Base-by-base conservation (phyloP, 2,113 vertebrate species). In the Centropus bengalensis region DNA sequence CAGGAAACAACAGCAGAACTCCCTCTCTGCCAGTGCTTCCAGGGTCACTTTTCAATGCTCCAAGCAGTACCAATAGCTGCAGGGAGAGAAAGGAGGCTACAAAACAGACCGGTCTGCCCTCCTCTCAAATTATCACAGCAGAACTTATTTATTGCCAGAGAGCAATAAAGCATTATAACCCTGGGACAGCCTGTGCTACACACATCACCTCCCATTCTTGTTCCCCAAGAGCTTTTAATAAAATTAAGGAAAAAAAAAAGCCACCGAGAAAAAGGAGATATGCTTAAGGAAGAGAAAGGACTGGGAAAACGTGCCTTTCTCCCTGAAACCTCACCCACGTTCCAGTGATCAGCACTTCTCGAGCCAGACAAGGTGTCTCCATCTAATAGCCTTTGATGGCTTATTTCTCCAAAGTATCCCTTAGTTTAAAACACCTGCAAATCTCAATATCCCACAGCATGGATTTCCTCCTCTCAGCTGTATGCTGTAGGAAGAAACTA, bases 281-380 rank as follows among this genome's bases (percentile, higher is more conserved):
- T 74, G 36, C 51, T 83, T 81, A 63, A 88, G 47, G 21, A 93
- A 58, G 59, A 27, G 21, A 56, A 28, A 62, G 26, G 60, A 60
- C 52, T 36, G 33, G 44, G 56, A 78, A 86, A 92, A 76, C 2
- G 2, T 14, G 19, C 45, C 40, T 7, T 18, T 79, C 38, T 82
- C 33, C 82, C 70, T 3, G 10, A 79, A 92, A 87, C 55, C 52
- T 93, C 77, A 73, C 71, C 59, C 67, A 66, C 8, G 49, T 82
- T 93, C 69, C 63, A 82, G 45, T 5, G n/a, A 95, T 82, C 67
- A 89, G 55, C 71, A 40, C 51, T 91, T 92, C 76, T 86, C 86
- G 45, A 81, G 42, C 68, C 64, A 96, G 96, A 95, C 92, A 67
- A 56, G 14, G 10, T 60, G 94, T 91, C 95, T 96, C 90, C 92